Percentiles rank a stretch among this genome's conserved stretches.
Evolutionary conservation across 2,888 invertebrate genomes (phyloP).

Genomic region (Rapana venosa): DNA sequence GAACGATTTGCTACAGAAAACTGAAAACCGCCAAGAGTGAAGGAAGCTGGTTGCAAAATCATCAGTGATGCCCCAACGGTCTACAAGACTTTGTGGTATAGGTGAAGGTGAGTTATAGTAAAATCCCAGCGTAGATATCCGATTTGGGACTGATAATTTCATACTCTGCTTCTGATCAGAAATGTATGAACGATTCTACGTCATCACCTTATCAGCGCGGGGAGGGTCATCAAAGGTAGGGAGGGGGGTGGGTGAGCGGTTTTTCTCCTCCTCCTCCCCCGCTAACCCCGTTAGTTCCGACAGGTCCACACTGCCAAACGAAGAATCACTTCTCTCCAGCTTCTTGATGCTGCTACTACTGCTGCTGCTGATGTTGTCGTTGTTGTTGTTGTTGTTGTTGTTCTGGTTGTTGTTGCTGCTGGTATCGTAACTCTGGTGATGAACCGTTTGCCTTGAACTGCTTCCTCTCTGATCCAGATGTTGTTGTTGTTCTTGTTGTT

Average conservation of each 20-base stretch:
- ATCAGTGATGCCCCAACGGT: too few relatives aligned
- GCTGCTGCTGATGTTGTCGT: too few relatives aligned
- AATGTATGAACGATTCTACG: too few relatives aligned
- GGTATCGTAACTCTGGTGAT: background rate
- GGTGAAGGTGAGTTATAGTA: too few relatives aligned
- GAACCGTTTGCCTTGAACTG: background rate
- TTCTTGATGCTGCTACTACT: background rate
- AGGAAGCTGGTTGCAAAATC: too few relatives aligned
- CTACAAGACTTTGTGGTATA: too few relatives aligned
- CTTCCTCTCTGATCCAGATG: background rate
- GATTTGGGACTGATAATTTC: too few relatives aligned
- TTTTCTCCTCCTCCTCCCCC: slow-evolving; percentile 48
- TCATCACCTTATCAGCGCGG: background rate
- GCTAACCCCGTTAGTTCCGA: slow-evolving; percentile 48
- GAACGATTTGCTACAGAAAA: too few relatives aligned
- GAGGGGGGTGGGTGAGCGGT: slow-evolving; percentile 51
- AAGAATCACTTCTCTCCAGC: slow-evolving; percentile 52
- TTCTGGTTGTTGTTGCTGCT: background rate
- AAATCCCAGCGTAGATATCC: too few relatives aligned
- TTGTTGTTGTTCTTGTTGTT: background rate
- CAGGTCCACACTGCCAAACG: slow-evolving; percentile 54
- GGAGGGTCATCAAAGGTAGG: slow-evolving; percentile 42
- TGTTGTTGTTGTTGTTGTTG: background rate
- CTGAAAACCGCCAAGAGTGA: too few relatives aligned
- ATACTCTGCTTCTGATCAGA: too few relatives aligned